Evolutionary conservation across 2,113 vertebrate species (phyloP), one percentile per base, ranked within the genome.

Genomic region (Myrmophylax atrothorax): DNA sequence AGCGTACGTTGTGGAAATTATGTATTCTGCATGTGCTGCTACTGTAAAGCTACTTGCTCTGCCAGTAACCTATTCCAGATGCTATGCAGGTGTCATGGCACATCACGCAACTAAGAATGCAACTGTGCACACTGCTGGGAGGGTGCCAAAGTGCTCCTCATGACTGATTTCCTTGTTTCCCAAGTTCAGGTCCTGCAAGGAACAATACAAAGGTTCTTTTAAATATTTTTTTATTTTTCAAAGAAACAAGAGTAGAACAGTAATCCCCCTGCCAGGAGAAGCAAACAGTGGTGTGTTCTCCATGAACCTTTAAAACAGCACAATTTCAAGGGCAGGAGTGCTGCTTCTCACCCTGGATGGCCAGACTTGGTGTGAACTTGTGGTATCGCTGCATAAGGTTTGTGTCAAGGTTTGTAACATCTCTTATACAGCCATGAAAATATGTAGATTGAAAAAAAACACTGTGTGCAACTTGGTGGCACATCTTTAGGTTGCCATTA

Each of bases 321-420:
- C 35, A 20, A 3, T 69, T 85, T 64, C 1, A 9, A 44, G 58
- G 79, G 53, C 89, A 88, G 86, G 24, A 85, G 38, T 25, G 17
- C 59, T 81, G 68, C 76, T 80, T 73, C 86, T 89, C 60, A 40
- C 76, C 55, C 46, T 67, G 87, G 20, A 26, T 74, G 68, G 28
- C 60, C 86, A 84, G 56, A 16, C 55, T 24, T 0, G 0, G 47
- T 59, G 86, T 81, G 76, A 84, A 84, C 44, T 31, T 63, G 78
- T n/a, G 68, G n/a, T 69, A 20, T 78, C 9, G 1, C 81, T 66
- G 62, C 66, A 20, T 44, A 60, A 78, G 53, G 37, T 53, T 19
- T 3, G 1, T 50, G 70, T 64, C 56, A 78, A 69, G 56, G 49
- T 87, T 76, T 73, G 12, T 24, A 60, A 26, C 46, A 20, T 35